These are phyloP conservation scores for Cirrhinus molitorella DNA, from an alignment of 2,797 vertebrate species.

Conservation along the genomic window DNA sequence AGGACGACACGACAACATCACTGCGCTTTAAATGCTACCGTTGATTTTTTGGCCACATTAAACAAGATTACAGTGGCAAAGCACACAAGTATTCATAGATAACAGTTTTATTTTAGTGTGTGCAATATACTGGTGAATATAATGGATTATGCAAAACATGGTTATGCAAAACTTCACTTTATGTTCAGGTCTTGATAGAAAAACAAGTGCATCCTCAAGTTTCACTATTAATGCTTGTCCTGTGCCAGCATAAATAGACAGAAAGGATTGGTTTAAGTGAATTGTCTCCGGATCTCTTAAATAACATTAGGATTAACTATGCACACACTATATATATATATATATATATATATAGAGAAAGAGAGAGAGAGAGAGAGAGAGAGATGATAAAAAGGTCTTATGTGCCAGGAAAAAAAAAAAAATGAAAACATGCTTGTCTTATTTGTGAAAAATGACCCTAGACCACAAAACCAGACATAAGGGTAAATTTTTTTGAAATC, in stretches of 20 bases:
- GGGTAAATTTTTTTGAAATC: no score
- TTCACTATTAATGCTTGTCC: not conserved
- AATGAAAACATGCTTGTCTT: no score
- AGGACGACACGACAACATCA: not conserved
- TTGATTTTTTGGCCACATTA: not conserved
- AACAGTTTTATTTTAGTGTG: not conserved
- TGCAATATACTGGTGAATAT: not conserved
- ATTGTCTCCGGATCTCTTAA: not conserved
- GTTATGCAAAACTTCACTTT: not conserved
- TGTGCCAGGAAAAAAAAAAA: conserved; percentile 1
- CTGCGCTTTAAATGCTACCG: not conserved
- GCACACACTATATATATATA: no score
- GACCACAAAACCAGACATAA: no score
- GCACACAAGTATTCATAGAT: not conserved
- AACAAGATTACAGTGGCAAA: not conserved
- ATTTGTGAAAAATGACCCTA: no score
- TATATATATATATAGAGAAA: no score
- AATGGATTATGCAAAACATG: no score
- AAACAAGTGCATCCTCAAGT: not conserved
- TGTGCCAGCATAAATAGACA: not conserved
- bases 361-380: not conserved
- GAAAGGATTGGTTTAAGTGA: not conserved
- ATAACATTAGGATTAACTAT: not conserved
- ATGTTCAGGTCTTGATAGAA: not conserved
- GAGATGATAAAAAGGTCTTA: not conserved